Evolutionary conservation across 2,888 invertebrate genomes (phyloP), one percentile per base, ranked within the genome.

Genomic region (Notodonta dromedarius): DNA sequence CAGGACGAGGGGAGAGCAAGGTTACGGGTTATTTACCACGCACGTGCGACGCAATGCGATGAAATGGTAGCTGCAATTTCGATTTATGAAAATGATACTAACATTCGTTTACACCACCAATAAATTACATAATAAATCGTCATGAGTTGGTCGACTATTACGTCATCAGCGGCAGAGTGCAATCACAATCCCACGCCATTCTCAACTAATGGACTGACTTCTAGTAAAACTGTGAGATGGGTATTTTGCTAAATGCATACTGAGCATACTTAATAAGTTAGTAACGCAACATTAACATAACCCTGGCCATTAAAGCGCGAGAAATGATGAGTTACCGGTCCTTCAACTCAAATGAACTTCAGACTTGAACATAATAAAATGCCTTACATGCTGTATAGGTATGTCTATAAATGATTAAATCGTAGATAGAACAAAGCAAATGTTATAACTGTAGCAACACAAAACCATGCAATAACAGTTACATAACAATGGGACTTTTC

Each of bases 1-100:
- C 78, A 85, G 84, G 84, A 83, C 82, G 86, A 87, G 90, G 90
- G 90, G 89, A 87, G 85, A 77, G 77, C 89, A 88, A 90, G 88
- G 90, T 85, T 89, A 84, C 76, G 81, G 71, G 84, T 84, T 86
- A 85, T 85, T 86, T 85, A 84, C 80, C 84, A 82, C 83, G 80
- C 86, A 85, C 88, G 85, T 86, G 87, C 77, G 82, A 68, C 75
- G 57, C 52, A 61, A 67, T 61, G 60, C 56, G 64, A 70, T 61
- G 53, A 50, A 58, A 59, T 60, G 57, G 54, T 57, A 48, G 64
- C 44, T 63, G 35, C 55, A 59, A 61, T 59, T 53, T 60, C 6
- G 63, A 62, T 59, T 61, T 61, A 58, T 35, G n/a, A 32, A 52
- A 52, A 52, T 5, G 6, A 24, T 6, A 32, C 12, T 13, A 52